A percentile compares a stretch with the other conserved stretches of the same genome.
Evolutionary conservation across 2,888 invertebrate genomes (phyloP).

Genomic region (Listrodromus nycthemerus): DNA sequence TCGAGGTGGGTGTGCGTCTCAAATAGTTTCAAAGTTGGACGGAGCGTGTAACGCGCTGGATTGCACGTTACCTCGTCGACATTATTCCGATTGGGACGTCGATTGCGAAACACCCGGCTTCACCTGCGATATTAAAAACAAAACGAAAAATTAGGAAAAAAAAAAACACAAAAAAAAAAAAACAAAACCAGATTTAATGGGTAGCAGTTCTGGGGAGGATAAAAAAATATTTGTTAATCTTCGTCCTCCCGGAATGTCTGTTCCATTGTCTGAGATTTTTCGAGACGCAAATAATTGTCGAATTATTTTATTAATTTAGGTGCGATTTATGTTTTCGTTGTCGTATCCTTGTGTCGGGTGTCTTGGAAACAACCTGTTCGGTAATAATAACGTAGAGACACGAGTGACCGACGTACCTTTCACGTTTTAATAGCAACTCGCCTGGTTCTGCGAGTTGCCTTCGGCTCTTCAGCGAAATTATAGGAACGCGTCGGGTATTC

Average conservation of each 20-base stretch:
- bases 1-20: constrained; percentile 47
- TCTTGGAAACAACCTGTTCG: neutral
- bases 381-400: neutral
- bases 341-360: neutral
- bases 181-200: too few relatives aligned
- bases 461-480: neutral
- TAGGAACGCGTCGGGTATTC: neutral
- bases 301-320: neutral
- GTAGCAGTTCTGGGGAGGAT: too few relatives aligned
- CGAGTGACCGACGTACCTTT: constrained; percentile 29
- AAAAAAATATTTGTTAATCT: too few relatives aligned
- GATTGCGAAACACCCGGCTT: neutral
- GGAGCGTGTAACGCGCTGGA: neutral
- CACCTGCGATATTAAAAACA: neutral
- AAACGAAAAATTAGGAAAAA: too few relatives aligned
- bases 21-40: neutral
- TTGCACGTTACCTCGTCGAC: neutral
- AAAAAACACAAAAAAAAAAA: too few relatives aligned
- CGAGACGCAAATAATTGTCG: neutral
- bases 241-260: too few relatives aligned
- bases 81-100: neutral
- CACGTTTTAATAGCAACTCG: constrained; percentile 44
- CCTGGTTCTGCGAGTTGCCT: neutral
- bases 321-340: neutral
- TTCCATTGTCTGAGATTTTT: neutral